Conservation (phyloP, 1,140 invertebrate genomes). For the Ceratitis capitata region DNA sequence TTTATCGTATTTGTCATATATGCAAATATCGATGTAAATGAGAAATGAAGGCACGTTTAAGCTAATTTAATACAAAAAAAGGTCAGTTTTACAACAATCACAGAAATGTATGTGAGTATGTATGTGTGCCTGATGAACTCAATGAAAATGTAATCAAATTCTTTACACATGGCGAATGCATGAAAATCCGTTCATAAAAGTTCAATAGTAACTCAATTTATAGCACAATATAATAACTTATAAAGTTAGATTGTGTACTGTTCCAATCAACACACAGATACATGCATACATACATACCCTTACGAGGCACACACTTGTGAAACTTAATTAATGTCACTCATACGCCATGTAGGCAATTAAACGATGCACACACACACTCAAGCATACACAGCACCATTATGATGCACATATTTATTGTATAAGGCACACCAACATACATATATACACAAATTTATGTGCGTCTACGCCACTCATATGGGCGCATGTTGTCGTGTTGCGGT, state of each 20-base stretch:
- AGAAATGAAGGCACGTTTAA: neutral
- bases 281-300: neutral
- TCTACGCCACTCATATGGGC: neutral
- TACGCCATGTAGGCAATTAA: slow-evolving; percentile 24
- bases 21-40: neutral
- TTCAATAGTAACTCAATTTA: neutral
- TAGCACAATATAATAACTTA: neutral
- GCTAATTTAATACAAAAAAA: neutral
- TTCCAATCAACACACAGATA: neutral
- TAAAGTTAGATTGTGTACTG: neutral
- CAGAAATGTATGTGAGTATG: no score
- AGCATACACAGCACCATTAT: no score
- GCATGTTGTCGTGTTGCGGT: neutral
- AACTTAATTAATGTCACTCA: slow-evolving; percentile 31
- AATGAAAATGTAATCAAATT: neutral
- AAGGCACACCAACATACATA: neutral
- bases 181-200: neutral
- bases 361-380: neutral
- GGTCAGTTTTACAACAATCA: neutral
- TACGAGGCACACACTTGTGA: neutral
- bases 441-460: no score
- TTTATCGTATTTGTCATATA: no score
- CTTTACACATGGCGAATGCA: neutral
- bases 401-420: no score
- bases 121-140: neutral